Evolutionary conservation across 2,888 invertebrate genomes (phyloP).

Genomic region (Thereva unica): DNA sequence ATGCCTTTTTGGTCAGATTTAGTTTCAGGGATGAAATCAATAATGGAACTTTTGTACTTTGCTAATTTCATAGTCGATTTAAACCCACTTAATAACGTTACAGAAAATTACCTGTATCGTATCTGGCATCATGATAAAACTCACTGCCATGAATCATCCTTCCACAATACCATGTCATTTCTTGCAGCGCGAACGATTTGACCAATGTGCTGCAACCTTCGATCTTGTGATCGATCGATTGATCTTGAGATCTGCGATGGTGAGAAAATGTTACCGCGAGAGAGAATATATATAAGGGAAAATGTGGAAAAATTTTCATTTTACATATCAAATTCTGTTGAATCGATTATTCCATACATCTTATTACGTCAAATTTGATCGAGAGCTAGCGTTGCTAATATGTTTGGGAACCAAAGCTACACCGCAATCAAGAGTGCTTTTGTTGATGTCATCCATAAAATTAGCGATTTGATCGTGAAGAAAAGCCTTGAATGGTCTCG

Average conservation of each 20-base stretch:
- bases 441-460: slow-evolving; percentile 40
- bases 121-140: not conserved
- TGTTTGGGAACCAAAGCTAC: slow-evolving; percentile 18
- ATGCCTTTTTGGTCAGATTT: not conserved
- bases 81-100: slow-evolving; percentile 41
- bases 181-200: slow-evolving; percentile 15
- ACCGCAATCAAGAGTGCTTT: not conserved
- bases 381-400: slow-evolving; percentile 9
- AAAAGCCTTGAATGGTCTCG: slow-evolving; percentile 35
- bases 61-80: slow-evolving; percentile 42
- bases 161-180: slow-evolving; percentile 3
- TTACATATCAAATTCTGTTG: slow-evolving; percentile 18
- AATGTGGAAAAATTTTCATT: slow-evolving; percentile 30
- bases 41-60: slow-evolving; percentile 36
- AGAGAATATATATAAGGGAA: slow-evolving; percentile 7
- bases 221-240: slow-evolving; percentile 32
- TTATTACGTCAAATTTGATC: slow-evolving; percentile 27
- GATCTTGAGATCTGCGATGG: slow-evolving; percentile 25
- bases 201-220: slow-evolving; percentile 31
- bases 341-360: slow-evolving; percentile 36
- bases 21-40: slow-evolving; percentile 36
- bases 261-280: slow-evolving; percentile 19
- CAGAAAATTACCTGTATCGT: slow-evolving; percentile 23
- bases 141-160: slow-evolving; percentile 33
- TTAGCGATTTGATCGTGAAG: slow-evolving; percentile 39